Base-by-base conservation (phyloP, 2,888 invertebrate species). In the Leuctra nigra region DNA sequence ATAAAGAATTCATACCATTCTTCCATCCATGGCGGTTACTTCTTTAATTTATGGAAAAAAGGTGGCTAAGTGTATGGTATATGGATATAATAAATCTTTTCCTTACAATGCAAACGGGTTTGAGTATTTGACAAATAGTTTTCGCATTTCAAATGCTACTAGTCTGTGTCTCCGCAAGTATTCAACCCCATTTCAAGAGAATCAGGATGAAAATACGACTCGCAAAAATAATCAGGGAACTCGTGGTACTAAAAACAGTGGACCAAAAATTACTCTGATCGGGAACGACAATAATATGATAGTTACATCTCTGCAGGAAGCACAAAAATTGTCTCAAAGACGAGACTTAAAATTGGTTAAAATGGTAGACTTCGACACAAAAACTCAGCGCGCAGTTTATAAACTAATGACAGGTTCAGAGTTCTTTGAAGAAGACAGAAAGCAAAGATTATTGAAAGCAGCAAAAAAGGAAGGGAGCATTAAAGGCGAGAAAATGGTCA, bases 311-410 rank as follows among this genome's bases (percentile, higher is more conserved):
- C 62, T 88, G 23, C 82, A 82, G 61, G 83, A 83, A 64, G 89
- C 89, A 0, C 76, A 82, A 63, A 86, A 77, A 68, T 65, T 90
- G 58, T 83, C 88, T 1, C 75, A 78, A 57, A 76, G 84, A 38
- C 74, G 86, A 62, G 81, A 85, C 53, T 72, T 89, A 60, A 84
- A 83, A 67, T 72, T 91, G 57, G 75, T 87, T 0, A 84, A 85
- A 73, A 70, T 86, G 23, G 70, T 81, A 60, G 85, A 88, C 69
- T 69, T 77, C 3, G 84, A 86, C 69, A 71, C 78, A 0, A 86
- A 86, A 71, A 81, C 82, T 0, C 77, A 83, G 29, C 75, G 86
- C 41, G 80, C 84, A 11, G 73, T 84, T 11, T 91, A 86, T 66
- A 61, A 81, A 78, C 71, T 89, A 48, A 79, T 86, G 77, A 79